Evolutionary conservation across 2,797 vertebrate species (phyloP), one percentile per base, ranked within the genome.

Genomic region (Gila robusta): DNA sequence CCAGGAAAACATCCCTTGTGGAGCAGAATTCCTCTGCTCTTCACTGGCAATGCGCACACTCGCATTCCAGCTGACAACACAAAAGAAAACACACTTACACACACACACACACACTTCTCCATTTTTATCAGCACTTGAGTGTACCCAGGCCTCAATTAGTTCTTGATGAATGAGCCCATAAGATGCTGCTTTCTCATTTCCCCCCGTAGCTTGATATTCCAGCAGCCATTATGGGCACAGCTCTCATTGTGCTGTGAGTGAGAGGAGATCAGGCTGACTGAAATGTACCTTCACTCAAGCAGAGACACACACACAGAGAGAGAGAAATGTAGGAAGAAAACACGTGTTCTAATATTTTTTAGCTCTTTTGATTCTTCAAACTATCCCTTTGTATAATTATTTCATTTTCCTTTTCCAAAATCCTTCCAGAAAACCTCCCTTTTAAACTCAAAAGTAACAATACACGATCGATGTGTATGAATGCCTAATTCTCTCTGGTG

Each of bases 111-210:
- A 56, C 23, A 83, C 64, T 76, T 67, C 72, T 84, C 81, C 84
- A 84, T 93, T 95, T 95, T 97, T 97, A 97, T 97, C 97, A 97
- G 96, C 96, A 95, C 96, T 97, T 97, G 96, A 97, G 95, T 97
- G 94, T 96, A 96, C 96, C 96, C 96, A 97, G 96, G 96, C 96
- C 97, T 98, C 97, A 98, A 98, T 98, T 98, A 98, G 97, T 98
- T 98, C 97, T 97, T 98, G 97, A 98, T 98, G 97, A 99, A 98
- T 97, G 96, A 98, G 96, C 96, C 96, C 96, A 97, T 97, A 97
- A 97, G 97, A 97, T 96, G 95, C 94, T 94, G 96, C 96, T 95
- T 95, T 96, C 96, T 97, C 96, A 97, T 97, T 97, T 97, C 97
- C 96, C 96, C 95, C 96, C 69, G 96, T 96, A 95, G 96, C 96